These are phyloP conservation scores for Acleris emargana DNA, from an alignment of 2,888 invertebrate species.

Conservation along the genomic window DNA sequence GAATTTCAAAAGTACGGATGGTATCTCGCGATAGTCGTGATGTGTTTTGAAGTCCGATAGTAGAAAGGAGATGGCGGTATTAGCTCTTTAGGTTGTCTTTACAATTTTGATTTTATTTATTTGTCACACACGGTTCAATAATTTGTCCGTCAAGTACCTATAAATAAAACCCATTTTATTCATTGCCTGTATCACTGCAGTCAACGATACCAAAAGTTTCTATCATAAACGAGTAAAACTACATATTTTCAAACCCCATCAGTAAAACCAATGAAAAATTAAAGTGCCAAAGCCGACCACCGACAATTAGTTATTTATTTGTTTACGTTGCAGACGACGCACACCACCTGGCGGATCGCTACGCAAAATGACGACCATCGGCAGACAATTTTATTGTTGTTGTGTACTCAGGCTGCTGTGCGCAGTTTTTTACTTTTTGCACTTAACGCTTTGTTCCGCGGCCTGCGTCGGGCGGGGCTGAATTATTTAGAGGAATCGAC, in stretches of 20 bases:
- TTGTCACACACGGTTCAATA: too few species aligned
- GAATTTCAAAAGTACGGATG: too few species aligned
- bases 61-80: too few species aligned
- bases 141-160: too few species aligned
- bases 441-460: constrained; percentile 46
- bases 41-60: too few species aligned
- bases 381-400: constrained; percentile 76
- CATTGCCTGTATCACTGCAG: too few species aligned
- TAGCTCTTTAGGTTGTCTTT: too few species aligned
- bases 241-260: neutral
- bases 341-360: constrained; percentile 71
- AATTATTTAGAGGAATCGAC: constrained; percentile 54
- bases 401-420: constrained; percentile 57
- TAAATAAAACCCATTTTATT: too few species aligned
- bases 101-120: too few species aligned
- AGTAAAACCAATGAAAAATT: constrained; percentile 21
- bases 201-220: too few species aligned
- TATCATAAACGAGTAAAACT: neutral
- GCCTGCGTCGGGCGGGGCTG: constrained; percentile 39
- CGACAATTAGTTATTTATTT: constrained; percentile 59
- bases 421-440: constrained; percentile 50
- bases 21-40: too few species aligned
- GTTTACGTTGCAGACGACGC: constrained; percentile 58
- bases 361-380: constrained; percentile 78
- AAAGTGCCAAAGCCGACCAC: constrained; percentile 24